These are phyloP conservation scores for Hyperopisus bebe DNA, from an alignment of 2,113 vertebrate species.

Conservation along the genomic window DNA sequence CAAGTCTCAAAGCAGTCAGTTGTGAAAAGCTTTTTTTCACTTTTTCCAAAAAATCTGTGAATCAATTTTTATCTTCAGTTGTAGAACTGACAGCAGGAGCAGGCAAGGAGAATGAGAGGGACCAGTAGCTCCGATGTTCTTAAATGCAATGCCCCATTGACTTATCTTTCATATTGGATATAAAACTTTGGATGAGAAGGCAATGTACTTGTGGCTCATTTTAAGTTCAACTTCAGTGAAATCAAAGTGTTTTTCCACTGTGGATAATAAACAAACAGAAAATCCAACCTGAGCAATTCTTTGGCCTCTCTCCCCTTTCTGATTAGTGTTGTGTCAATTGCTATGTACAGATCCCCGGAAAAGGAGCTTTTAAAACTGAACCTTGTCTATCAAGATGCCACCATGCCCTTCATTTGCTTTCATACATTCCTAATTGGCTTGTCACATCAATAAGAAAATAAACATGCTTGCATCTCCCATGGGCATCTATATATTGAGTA, in stretches of 20 bases:
- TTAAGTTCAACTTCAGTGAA: background rate
- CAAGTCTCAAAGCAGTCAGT: background rate
- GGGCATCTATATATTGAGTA: background rate
- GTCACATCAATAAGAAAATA: background rate
- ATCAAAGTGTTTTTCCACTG: constrained; percentile 1
- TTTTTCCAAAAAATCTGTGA: background rate
- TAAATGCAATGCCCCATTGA: constrained; percentile 5
- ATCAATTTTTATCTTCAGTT: background rate
- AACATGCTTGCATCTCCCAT: background rate
- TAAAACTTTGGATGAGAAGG: background rate
- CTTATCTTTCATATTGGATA: background rate
- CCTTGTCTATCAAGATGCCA: background rate
- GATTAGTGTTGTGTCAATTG: background rate
- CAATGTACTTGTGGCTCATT: background rate
- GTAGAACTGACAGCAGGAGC: background rate
- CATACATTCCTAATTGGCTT: background rate
- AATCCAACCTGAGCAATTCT: background rate
- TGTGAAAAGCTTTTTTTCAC: background rate
- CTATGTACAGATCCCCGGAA: background rate
- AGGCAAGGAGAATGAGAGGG: background rate
- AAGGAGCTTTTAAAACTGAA: background rate
- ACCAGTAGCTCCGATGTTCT: background rate
- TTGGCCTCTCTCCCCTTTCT: background rate
- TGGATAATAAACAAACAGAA: background rate
- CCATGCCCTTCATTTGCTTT: background rate